Base-by-base conservation (phyloP, 2,888 invertebrate species). In the Pterostichus niger region DNA sequence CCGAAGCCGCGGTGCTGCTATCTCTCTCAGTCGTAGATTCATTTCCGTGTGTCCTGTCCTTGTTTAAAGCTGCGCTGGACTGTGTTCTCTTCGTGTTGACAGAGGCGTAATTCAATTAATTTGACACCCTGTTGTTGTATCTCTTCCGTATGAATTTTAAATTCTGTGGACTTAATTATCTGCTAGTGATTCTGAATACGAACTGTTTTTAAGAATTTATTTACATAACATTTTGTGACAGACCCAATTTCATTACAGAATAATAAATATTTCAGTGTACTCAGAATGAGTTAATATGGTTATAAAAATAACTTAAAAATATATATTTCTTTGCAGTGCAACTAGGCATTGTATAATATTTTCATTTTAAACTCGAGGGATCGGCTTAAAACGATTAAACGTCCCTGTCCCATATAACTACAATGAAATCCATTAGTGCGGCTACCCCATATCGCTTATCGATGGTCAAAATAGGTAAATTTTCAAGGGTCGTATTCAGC, bases 61-160 rank as follows among this genome's bases (percentile, higher is more conserved):
- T 64, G 35, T 35, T 33, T 11, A n/a, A 9, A 40, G 40, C 40
- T 40, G 49, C 49, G 56, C 56, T 15, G 68, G 13, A 15, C 17
- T 17, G 44, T 44, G 68, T 44, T 71, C 68, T 44, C 9, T n/a
- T 64, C 44, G 9, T 71, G 68, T 71, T 71, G 68, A 71, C 68
- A 71, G 68, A 71, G 68, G 68, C 68, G 68, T 71, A 71, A 71
- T 71, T 71, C 68, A 71, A 71, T 71, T 71, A 71, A 71, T 71
- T 71, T 71, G 68, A 71, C 68, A 71, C 68, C 44, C 68, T 71
- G 68, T 71, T 71, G 68, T 68, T 71, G 68, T 71, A 71, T 40
- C 44, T 71, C 15, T 71, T 71, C 44, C 68, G 44, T 71, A 71
- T 71, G 68, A 71, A 71, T 71, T 71, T 71, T 71, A 71, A 71